A percentile compares a stretch with the other conserved stretches of the same genome.
Conservation (phyloP, 2,113 vertebrate species). For the Edolisoma coerulescens region DNA sequence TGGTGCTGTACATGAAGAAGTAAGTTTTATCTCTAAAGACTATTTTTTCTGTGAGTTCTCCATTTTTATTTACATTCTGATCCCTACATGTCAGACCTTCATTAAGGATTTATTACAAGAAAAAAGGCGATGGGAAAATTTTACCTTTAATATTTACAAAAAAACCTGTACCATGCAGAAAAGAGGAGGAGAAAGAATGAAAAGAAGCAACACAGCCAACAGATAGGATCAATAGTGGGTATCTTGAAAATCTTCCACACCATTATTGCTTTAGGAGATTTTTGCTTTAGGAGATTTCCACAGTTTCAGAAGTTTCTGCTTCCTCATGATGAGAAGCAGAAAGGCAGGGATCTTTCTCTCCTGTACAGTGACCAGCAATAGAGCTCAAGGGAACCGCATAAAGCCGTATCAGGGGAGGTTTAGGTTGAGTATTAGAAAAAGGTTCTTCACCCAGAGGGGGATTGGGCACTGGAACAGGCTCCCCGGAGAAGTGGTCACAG, state of each 20-base stretch:
- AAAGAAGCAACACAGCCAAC: not conserved
- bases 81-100: not conserved
- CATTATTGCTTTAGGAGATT: not conserved
- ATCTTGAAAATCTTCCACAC: not conserved
- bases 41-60: not conserved
- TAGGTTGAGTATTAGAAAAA: not conserved
- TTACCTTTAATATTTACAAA: not conserved
- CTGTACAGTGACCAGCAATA: not conserved
- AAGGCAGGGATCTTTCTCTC: not conserved
- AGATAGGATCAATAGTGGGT: not conserved
- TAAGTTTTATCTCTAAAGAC: not conserved
- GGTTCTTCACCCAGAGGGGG: accelerated
- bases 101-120: not conserved
- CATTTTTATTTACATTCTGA: not conserved
- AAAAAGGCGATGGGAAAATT: not conserved
- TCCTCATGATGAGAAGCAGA: not conserved
- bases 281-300: not conserved
- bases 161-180: not conserved
- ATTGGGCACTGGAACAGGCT: not conserved
- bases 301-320: not conserved
- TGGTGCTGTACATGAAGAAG: not conserved
- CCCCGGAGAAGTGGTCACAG: not conserved
- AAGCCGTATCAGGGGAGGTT: not conserved
- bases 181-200: not conserved
- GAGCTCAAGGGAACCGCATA: not conserved